A percentile compares a stretch with the other conserved stretches of the same genome.
These are phyloP conservation scores for Dryomyza anilis DNA, from an alignment of 2,888 invertebrate species.

Conservation along the genomic window DNA sequence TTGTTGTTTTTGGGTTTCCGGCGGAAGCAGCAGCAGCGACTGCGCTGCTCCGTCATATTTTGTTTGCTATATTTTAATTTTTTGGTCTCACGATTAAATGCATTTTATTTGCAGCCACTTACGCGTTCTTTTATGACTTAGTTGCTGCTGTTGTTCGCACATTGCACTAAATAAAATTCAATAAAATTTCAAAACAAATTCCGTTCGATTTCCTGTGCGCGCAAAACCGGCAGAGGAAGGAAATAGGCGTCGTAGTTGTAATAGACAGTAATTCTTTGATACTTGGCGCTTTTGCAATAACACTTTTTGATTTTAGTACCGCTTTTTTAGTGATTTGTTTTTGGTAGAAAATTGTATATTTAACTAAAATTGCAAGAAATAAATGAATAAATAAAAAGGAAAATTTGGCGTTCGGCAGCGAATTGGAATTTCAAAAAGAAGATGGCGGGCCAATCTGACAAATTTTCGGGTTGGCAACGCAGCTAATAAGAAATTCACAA, in stretches of 20 bases:
- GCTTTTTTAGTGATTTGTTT: not conserved
- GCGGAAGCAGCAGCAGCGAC: constrained; percentile 18
- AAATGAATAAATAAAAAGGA: constrained; percentile 11
- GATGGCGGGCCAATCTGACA: not conserved
- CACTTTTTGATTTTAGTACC: not conserved
- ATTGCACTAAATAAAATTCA: not conserved
- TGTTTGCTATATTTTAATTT: too few relatives aligned
- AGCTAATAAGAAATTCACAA: not conserved
- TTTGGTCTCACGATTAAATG: too few relatives aligned
- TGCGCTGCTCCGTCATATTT: constrained; percentile 13
- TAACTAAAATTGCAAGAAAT: constrained; percentile 8
- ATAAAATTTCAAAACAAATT: not conserved
- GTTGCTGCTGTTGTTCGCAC: not conserved
- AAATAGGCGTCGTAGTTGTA: not conserved
- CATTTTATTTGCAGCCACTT: constrained; percentile 7
- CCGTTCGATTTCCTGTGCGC: not conserved
- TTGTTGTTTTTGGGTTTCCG: constrained; percentile 4
- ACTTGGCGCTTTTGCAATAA: not conserved
- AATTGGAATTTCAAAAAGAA: constrained; percentile 20
- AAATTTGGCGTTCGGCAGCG: constrained; percentile 18
- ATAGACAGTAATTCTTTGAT: not conserved
- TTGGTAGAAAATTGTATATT: not conserved
- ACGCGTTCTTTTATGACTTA: constrained; percentile 3
- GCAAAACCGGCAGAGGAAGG: not conserved
- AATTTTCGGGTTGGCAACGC: not conserved